Evolutionary conservation across 2,797 vertebrate species (phyloP), one percentile per base, ranked within the genome.

Genomic region (Pangasius krempfi): DNA sequence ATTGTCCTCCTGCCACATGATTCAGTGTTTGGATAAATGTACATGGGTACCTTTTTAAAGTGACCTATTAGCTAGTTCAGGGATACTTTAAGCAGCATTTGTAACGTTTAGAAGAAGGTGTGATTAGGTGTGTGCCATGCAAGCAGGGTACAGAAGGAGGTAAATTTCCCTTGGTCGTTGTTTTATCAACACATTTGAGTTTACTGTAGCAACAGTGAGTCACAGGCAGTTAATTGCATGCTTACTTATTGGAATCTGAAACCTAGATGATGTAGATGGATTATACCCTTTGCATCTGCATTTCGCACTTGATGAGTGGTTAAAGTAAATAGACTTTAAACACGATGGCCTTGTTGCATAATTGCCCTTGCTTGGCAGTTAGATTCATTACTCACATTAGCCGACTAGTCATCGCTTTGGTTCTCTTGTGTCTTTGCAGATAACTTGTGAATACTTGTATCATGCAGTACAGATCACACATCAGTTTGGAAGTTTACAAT

Each of bases 191-290:
- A 78, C 1, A 5, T 81, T 85, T 22, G 4, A 50, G 64, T 33
- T 62, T 58, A 25, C 56, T 76, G 47, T 81, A 47, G 22, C 85
- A 86, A 88, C 60, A 62, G 40, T 68, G 66, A 90, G 30, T 82
- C 75, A 78, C 64, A 44, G 16, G 58, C 44, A 3, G n/a, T 62
- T 56, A 37, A 4, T 1, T 78, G 18, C 20, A 50, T 27, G 16
- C 44, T 27, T 56, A 30, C 25, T 83, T 84, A 40, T 72, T 70
- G 18, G 86, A 89, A 85, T 64, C 79, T 84, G 79, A 72, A 83
- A 64, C 25, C 44, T 52, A 47, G 25, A 50, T 0, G 9, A 37
- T 62, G 27, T 33, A 20, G n/a, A 58, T 37, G 27, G 40, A 87
- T 22, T 20, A 5, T 70, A 37, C 13, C 33, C 4, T 33, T 68